Evolutionary conservation across 2,797 vertebrate species (phyloP), one percentile per base, ranked within the genome.

Genomic region (Sebastes cheni): DNA sequence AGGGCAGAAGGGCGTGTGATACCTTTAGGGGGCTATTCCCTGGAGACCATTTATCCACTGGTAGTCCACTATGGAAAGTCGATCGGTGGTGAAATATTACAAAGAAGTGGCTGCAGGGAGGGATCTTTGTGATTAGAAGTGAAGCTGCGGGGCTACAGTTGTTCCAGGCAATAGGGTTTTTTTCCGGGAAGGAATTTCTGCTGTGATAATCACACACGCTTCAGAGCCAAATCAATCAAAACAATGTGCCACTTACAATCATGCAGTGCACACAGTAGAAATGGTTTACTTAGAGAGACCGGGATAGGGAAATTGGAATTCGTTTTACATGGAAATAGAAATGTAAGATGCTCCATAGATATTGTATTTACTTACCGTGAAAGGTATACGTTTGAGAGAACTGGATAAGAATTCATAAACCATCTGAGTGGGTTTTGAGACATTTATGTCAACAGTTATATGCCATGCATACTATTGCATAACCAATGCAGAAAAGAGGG

Each of bases 1-100:
- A 50, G 69, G 22, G 22, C 3, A 3, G 32, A 73, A 32, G 50
- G 64, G 42, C 14, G 42, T 39, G n/a, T 22, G 50, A 72, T 7
- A 11, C 29, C 80, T 84, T 80, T 39, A 50, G 50, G 67, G 68
- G 50, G 56, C 46, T 62, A 54, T 32, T 79, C 86, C 86, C 79
- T n/a, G 9, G 77, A 76, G 84, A 81, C 69, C 68, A 87, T 91
- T 87, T 83, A 86, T 86, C 84, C 79, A 75, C 46, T 52, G 34
- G 46, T 55, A 36, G 76, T 75, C 80, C 54, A 82, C 62, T 81
- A 81, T 61, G 69, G 81, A 79, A 85, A 81, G 79, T 87, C 58
- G 22, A 86, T 88, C 3, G 8, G 8, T 52, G 67, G 75, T 85
- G 79, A 88, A 85, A 88, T 86, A 78, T 83, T 82, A 58, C 83